Conservation (phyloP, 1,140 invertebrate genomes). For the Drosophila tani region DNA sequence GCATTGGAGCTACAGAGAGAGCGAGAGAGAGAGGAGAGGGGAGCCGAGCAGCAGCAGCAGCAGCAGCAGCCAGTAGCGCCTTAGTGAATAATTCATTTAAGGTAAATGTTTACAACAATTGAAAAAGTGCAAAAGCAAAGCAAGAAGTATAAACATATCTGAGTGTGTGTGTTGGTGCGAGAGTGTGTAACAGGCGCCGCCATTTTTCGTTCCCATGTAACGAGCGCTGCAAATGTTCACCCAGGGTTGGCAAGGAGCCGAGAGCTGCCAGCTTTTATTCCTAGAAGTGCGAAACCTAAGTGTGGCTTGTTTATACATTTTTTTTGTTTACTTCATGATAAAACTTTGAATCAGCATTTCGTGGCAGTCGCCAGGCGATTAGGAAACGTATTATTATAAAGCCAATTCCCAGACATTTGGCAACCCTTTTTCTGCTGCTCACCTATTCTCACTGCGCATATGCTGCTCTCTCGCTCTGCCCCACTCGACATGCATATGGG, state of each 20-base stretch:
- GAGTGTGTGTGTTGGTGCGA: conserved; percentile 22
- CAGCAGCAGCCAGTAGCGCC: conserved; percentile 37
- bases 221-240: conserved; percentile 32
- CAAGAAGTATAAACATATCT: conserved; percentile 51
- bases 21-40: conserved; percentile 1
- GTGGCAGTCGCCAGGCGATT: background rate
- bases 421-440: conserved; percentile 36
- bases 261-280: background rate
- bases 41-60: conserved; percentile 4
- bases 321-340: background rate
- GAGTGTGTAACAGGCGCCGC: conserved; percentile 71
- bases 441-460: conserved; percentile 45
- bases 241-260: conserved; percentile 55
- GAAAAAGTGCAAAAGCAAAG: conserved; percentile 30
- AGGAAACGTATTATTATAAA: background rate
- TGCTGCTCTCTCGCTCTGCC: conserved; percentile 32
- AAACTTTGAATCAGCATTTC: background rate
- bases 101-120: conserved; percentile 50
- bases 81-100: conserved; percentile 55
- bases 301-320: background rate
- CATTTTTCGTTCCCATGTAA: conserved; percentile 77
- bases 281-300: background rate
- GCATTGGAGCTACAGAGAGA: conserved; percentile 25
- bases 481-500: conserved; percentile 16
- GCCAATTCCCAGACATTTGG: background rate